Evolutionary conservation across 2,888 invertebrate species (phyloP), one percentile per base, ranked within the genome.

Genomic region (Caenorhabditis auriculariae): DNA sequence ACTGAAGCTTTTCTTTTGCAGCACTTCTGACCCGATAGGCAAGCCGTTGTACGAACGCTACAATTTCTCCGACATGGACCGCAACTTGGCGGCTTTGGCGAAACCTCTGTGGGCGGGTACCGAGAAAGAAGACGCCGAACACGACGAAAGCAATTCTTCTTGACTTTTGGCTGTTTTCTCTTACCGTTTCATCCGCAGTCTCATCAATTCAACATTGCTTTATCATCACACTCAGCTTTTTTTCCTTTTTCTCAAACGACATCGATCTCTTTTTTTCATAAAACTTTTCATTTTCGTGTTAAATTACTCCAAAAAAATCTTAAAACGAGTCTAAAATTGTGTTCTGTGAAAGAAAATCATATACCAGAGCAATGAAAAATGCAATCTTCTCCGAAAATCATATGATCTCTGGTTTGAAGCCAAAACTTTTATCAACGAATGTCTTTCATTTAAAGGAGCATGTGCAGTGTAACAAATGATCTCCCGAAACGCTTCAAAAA

Each of bases 41-140:
- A 60, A 58, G 45, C 26, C 69, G 24, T 49, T 69, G 19, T 48
- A 54, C 41, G 66, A 69, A 38, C 66, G 69, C 39, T 69, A 64
- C 57, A 62, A 69, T 54, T 69, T 69, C 41, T 29, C 58, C 32
- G 63, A 58, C 32, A 66, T 66, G 54, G 69, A 69, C 53, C 66
- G 69, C 15, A 69, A 66, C 41, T 45, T 55, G n/a, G 46, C 63
- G n/a, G 69, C 69, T 56, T 60, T 69, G 42, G 61, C 58, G 38
- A 66, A 59, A 51, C 66, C 69, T 32, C 61, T 69, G 26, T 69
- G 69, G 69, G 69, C 69, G 35, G 66, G 69, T 29, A 69, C 57
- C 23, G 69, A 69, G 32, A 69, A 56, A 37, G 62, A 63, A 35
- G 64, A 63, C 37, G 48, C 49, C n/a, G 56, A 63, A 4, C 56